A percentile compares a stretch with the other conserved stretches of the same genome.
These are phyloP conservation scores for Vombatus ursinus DNA, from an alignment of 2,113 vertebrate species.

Conservation along the genomic window DNA sequence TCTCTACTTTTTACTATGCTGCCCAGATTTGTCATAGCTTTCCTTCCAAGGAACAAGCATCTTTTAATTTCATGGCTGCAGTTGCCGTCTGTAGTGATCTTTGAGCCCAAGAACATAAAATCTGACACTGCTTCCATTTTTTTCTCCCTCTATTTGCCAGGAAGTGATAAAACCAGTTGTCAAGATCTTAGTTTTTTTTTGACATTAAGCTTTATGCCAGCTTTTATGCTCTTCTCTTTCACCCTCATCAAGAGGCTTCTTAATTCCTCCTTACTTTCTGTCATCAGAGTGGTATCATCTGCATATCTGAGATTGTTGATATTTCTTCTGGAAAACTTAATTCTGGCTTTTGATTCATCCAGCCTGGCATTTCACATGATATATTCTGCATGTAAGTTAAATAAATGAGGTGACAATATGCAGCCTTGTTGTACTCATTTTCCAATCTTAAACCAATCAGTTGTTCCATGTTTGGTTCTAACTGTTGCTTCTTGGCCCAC, in stretches of 20 bases:
- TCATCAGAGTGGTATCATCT: background rate
- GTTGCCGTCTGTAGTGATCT: background rate
- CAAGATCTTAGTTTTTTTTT: background rate
- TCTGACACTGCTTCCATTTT: background rate
- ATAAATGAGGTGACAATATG: background rate
- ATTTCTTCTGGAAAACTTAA: background rate
- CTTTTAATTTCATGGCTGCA: background rate
- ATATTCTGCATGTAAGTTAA: background rate
- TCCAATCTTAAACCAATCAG: background rate
- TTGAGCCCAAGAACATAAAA: background rate
- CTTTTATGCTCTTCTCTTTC: background rate
- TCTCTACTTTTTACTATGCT: background rate
- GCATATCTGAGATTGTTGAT: background rate
- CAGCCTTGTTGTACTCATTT: background rate
- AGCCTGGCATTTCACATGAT: background rate
- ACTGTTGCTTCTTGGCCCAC: background rate
- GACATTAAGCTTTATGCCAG: background rate
- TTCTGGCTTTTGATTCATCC: background rate
- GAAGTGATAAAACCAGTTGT: background rate
- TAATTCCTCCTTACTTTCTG: background rate
- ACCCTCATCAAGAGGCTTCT: background rate
- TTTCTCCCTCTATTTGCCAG: background rate
- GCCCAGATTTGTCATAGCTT: background rate
- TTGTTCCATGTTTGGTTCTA: background rate
- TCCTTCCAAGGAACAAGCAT: background rate